Percentiles rank a stretch among this genome's conserved stretches.
phyloP scores from a whole-genome alignment of 1,140 invertebrate genomes.

The Nasonia vitripennis region DNA sequence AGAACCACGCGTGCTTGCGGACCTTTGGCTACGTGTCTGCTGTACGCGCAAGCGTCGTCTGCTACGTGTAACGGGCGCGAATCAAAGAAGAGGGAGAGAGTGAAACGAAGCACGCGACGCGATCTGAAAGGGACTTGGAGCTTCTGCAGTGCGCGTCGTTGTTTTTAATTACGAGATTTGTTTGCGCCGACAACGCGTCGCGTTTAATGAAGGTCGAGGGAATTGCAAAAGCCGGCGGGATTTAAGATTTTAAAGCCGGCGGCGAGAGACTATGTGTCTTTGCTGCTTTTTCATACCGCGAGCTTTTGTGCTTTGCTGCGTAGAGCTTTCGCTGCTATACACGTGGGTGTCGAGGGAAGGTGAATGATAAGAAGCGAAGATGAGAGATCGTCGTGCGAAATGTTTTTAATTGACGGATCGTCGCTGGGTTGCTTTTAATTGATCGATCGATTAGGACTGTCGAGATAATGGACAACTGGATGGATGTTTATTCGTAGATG shows the following conservation, averaged over 20 bases:
- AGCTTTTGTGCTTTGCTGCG: not conserved
- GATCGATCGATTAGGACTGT: too few species aligned
- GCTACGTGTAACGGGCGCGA: not conserved
- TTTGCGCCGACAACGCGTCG: slow-evolving; percentile 13
- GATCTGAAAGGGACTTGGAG: not conserved
- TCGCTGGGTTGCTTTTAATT: too few species aligned
- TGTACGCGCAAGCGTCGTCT: not conserved
- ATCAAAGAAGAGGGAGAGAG: not conserved
- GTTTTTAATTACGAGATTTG: slow-evolving; percentile 39
- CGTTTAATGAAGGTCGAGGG: slow-evolving; percentile 36
- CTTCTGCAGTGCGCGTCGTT: not conserved
- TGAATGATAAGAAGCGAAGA: too few species aligned
- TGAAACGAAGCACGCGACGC: not conserved
- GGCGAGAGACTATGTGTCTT: too few species aligned
- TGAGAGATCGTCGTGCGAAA: too few species aligned
- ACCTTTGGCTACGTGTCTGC: not conserved
- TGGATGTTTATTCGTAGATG: too few species aligned
- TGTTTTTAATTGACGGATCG: too few species aligned
- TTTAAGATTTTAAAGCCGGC: slow-evolving; percentile 26
- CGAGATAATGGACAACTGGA: too few species aligned
- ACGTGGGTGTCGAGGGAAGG: too few species aligned
- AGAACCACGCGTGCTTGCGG: not conserved
- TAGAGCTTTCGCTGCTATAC: too few species aligned
- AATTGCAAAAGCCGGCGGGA: slow-evolving; percentile 29
- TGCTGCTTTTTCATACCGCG: not conserved